Conservation (phyloP, 2,797 vertebrate genomes). For the Esox masquinongy region DNA sequence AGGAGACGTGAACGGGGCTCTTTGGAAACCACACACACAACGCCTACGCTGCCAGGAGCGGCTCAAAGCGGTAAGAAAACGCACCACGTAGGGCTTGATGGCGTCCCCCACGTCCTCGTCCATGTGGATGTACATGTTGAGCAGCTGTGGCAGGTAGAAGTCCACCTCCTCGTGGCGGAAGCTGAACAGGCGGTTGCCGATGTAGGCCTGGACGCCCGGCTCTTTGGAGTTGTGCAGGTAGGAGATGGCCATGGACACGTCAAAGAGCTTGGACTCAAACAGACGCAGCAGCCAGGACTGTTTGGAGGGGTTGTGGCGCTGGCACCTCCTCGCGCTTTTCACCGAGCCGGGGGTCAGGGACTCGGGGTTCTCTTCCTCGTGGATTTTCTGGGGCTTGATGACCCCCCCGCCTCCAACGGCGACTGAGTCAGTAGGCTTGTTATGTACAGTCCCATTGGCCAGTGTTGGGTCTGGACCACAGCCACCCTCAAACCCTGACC, state of each 20-base stretch:
- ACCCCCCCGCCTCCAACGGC: neutral
- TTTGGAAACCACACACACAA: neutral
- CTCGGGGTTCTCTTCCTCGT: constrained; percentile 68
- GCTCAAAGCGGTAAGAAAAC: constrained; percentile 6
- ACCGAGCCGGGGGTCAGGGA: constrained; percentile 55
- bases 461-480: neutral
- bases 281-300: constrained; percentile 95
- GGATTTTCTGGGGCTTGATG: constrained; percentile 54
- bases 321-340: constrained; percentile 77
- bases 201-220: constrained; percentile 96
- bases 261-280: constrained; percentile 96
- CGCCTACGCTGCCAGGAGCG: neutral
- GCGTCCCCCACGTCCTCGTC: constrained; percentile 96
- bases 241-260: constrained; percentile 97
- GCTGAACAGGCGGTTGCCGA: constrained; percentile 94
- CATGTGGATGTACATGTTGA: constrained; percentile 99
- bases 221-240: constrained; percentile 98
- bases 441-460: neutral
- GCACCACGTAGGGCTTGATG: constrained; percentile 93
- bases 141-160: constrained; percentile 94
- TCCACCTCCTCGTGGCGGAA: constrained; percentile 91
- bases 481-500: neutral
- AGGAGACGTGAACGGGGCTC: neutral
- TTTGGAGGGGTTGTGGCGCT: constrained; percentile 87
- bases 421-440: constrained; percentile 1